Conservation (phyloP, 2,888 invertebrate species). For the Limnephilus rhombicus region DNA sequence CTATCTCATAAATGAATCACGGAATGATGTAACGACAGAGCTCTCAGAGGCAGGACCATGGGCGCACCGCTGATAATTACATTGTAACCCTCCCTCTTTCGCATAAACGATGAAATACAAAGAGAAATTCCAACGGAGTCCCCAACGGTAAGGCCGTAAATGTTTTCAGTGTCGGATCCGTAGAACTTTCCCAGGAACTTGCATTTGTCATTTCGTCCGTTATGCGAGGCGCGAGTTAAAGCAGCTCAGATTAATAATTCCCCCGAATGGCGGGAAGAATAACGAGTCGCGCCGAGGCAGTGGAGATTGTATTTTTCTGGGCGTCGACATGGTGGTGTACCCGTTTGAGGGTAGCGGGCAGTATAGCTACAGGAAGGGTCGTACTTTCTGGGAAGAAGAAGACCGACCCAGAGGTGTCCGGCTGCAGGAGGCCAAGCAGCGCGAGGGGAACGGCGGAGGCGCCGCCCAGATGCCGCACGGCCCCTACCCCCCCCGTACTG, state of each 20-base stretch:
- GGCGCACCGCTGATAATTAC: not conserved
- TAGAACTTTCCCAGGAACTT: not conserved
- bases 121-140: not conserved
- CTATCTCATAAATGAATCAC: not conserved
- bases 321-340: conserved; percentile 25
- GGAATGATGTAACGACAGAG: not conserved
- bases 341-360: conserved; percentile 46
- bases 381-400: conserved; percentile 66
- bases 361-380: conserved; percentile 50
- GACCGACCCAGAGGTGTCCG: conserved; percentile 65
- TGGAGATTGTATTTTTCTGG: conserved; percentile 16
- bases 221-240: not conserved
- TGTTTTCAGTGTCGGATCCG: not conserved
- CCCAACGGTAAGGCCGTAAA: not conserved
- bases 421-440: conserved; percentile 74
- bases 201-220: not conserved
- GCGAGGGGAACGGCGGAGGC: conserved; percentile 73
- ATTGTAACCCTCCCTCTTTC: not conserved
- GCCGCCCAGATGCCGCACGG: conserved; percentile 69
- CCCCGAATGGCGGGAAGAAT: conserved; percentile 28
- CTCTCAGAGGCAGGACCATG: not conserved
- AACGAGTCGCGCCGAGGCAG: not conserved
- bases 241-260: not conserved
- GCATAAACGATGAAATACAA: too few species aligned
- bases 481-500: conserved; percentile 59